phyloP scores from a whole-genome alignment of 2,888 invertebrate species.

The Caenorhabditis becei region DNA sequence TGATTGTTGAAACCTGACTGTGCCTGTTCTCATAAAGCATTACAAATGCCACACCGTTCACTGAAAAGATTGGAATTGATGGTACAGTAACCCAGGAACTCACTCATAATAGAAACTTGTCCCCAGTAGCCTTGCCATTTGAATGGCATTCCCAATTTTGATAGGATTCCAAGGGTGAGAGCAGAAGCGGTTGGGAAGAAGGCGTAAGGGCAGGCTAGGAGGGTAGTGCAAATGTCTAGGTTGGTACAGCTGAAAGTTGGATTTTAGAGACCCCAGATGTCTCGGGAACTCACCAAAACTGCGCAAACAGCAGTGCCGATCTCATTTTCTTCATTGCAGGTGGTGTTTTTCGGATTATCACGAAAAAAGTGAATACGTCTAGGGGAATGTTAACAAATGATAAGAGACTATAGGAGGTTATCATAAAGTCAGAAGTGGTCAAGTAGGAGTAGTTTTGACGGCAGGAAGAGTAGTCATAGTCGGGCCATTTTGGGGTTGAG shows the following conservation, averaged over 20 bases:
- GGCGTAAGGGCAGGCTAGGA: slow-evolving; percentile 11
- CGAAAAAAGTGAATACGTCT: too few relatives aligned
- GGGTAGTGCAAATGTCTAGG: slow-evolving; percentile 30
- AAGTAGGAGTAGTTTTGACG: slow-evolving; percentile 27
- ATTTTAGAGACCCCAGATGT: too few relatives aligned
- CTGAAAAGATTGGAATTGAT: neutral
- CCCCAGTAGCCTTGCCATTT: slow-evolving; percentile 51
- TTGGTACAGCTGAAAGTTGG: slow-evolving; percentile 26
- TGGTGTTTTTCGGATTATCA: too few relatives aligned
- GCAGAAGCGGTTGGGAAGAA: slow-evolving; percentile 45
- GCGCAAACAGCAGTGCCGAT: too few relatives aligned
- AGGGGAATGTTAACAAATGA: too few relatives aligned
- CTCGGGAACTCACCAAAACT: too few relatives aligned
- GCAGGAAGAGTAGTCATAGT: slow-evolving; percentile 13
- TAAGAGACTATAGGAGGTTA: too few relatives aligned
- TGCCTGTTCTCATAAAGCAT: slow-evolving; percentile 49
- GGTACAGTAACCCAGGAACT: slow-evolving; percentile 9
- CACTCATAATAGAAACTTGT: slow-evolving; percentile 31
- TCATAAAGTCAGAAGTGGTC: too few relatives aligned
- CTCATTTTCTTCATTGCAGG: too few relatives aligned
- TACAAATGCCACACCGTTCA: slow-evolving; percentile 21
- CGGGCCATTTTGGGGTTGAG: slow-evolving; percentile 17
- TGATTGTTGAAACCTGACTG: slow-evolving; percentile 44
- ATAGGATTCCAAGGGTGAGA: slow-evolving; percentile 27
- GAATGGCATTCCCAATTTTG: slow-evolving; percentile 2